phyloP scores from a whole-genome alignment of 1,140 invertebrate genomes.

The Drosophila subpulchrella region DNA sequence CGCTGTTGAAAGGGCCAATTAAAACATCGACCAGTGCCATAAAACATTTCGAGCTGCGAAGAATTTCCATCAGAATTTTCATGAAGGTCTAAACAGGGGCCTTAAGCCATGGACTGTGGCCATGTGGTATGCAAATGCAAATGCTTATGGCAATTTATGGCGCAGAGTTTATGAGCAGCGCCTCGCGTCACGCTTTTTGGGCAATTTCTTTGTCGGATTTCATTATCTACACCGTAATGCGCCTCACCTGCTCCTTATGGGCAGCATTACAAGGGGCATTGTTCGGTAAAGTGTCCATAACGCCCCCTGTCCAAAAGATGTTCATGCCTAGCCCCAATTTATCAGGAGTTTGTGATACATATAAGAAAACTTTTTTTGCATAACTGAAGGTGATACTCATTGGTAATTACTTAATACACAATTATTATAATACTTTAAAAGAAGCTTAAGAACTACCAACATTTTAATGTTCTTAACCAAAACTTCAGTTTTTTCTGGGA shows the following conservation, averaged over 20 bases:
- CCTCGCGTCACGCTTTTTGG: conserved; percentile 72
- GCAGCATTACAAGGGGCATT: conserved; percentile 44
- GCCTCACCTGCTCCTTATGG: conserved; percentile 37
- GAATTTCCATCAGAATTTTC: conserved; percentile 63
- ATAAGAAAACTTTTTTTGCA: neutral
- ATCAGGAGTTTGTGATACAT: conserved; percentile 1
- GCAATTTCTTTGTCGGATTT: conserved; percentile 77
- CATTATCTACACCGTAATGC: conserved; percentile 49
- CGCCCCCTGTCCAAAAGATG: conserved; percentile 30
- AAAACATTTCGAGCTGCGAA: conserved; percentile 45
- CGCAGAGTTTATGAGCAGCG: conserved; percentile 72
- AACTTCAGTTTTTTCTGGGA: too few species aligned
- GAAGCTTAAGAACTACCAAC: too few species aligned
- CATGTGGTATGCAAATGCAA: conserved; percentile 48
- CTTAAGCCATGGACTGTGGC: neutral
- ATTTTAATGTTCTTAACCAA: too few species aligned
- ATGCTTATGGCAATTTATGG: conserved; percentile 73
- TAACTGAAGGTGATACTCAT: neutral
- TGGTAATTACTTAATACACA: neutral
- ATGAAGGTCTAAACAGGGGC: conserved; percentile 6
- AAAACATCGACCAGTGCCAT: conserved; percentile 48
- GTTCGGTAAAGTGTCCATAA: conserved; percentile 60
- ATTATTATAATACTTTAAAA: too few species aligned
- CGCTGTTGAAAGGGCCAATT: conserved; percentile 47
- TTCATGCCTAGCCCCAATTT: conserved; percentile 44